Evolutionary conservation across 1,140 invertebrate genomes (phyloP).

Genomic region (Nylanderia fulva): DNA sequence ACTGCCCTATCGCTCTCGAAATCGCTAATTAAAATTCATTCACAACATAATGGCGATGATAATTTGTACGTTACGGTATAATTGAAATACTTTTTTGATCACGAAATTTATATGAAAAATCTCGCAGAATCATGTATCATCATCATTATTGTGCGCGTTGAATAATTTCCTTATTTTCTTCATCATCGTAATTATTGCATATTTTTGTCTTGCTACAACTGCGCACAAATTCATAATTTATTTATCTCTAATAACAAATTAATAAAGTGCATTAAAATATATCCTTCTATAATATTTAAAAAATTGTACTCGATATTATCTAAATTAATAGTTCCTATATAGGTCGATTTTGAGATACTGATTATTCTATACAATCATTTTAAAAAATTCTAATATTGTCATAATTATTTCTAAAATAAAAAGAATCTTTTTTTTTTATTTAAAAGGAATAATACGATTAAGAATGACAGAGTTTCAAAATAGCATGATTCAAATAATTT

Average conservation of each 20-base stretch:
- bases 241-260: background rate
- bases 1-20: background rate
- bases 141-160: background rate
- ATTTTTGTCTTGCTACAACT: background rate
- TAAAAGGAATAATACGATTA: too few species aligned
- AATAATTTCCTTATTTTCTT: slow-evolving; percentile 7
- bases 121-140: too few species aligned
- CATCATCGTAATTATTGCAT: background rate
- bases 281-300: background rate
- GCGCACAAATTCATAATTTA: background rate
- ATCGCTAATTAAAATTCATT: background rate
- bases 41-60: background rate
- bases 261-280: background rate
- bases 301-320: background rate
- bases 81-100: background rate
- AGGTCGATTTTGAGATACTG: too few species aligned
- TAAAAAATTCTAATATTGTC: too few species aligned
- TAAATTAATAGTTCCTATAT: too few species aligned
- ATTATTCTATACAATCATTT: too few species aligned
- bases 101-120: background rate
- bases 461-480: too few species aligned
- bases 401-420: too few species aligned
- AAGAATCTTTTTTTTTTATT: too few species aligned
- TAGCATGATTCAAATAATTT: too few species aligned
- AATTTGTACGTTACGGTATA: background rate